These are phyloP conservation scores for Tipula vernalis DNA, from an alignment of 2,888 invertebrate genomes.

Conservation along the genomic window DNA sequence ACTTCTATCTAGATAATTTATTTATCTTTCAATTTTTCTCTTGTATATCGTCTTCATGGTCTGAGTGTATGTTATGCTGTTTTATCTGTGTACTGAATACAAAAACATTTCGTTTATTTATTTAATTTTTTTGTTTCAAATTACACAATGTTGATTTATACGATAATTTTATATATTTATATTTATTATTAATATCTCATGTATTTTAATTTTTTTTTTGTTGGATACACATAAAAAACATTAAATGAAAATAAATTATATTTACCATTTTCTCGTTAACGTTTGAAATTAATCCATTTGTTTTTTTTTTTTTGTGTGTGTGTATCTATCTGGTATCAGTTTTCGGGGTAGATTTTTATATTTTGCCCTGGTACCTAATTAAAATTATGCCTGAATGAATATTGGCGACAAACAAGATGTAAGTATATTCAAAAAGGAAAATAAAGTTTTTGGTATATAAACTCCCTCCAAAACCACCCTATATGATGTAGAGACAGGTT, in stretches of 20 bases:
- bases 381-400: neutral
- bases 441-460: neutral
- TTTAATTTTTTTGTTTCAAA: neutral
- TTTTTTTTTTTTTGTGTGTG: neutral
- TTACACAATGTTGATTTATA: neutral
- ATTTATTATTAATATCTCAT: neutral
- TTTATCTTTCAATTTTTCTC: neutral
- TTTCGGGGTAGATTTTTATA: neutral
- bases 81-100: neutral
- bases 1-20: slow-evolving; percentile 4
- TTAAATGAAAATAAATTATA: neutral
- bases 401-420: neutral
- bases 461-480: neutral
- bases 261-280: neutral
- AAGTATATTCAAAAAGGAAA: neutral
- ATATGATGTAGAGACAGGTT: neutral
- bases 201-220: neutral
- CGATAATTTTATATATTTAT: neutral
- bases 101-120: neutral
- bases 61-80: neutral
- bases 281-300: neutral
- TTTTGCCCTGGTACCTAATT: neutral
- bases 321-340: neutral
- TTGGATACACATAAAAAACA: neutral
- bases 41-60: neutral